These are phyloP conservation scores for Sarcophaga rosellei DNA, from an alignment of 2,888 invertebrate genomes.

Conservation along the genomic window DNA sequence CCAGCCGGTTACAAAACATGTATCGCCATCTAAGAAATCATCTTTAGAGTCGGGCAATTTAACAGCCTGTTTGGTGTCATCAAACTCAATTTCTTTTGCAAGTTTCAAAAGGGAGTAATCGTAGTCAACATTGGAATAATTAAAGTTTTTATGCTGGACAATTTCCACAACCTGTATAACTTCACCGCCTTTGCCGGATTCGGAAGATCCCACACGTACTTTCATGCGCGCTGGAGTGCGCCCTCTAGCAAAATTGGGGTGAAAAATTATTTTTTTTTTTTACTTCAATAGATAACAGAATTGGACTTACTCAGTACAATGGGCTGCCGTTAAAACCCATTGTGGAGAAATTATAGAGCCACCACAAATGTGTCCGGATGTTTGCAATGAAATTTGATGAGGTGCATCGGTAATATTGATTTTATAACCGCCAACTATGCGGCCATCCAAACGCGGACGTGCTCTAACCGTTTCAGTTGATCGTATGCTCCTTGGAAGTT, in stretches of 20 bases:
- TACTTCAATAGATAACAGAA: not conserved
- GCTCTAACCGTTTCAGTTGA: slow-evolving; percentile 2
- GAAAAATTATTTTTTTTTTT: not conserved
- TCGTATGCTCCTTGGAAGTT: slow-evolving; percentile 21
- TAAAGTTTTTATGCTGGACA: slow-evolving; percentile 83
- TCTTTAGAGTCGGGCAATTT: slow-evolving; percentile 79
- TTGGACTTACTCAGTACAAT: slow-evolving; percentile 79
- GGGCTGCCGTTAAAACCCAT: slow-evolving; percentile 80
- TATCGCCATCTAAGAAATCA: slow-evolving; percentile 75
- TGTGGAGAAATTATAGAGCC: slow-evolving; percentile 79
- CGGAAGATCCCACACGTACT: slow-evolving; percentile 84
- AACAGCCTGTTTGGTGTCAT: slow-evolving; percentile 81
- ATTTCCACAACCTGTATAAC: slow-evolving; percentile 82
- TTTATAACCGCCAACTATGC: slow-evolving; percentile 79
- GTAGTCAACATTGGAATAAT: slow-evolving; percentile 83
- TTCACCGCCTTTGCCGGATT: slow-evolving; percentile 82
- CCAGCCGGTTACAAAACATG: slow-evolving; percentile 80
- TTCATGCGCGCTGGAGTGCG: slow-evolving; percentile 73
- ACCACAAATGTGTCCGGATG: slow-evolving; percentile 79
- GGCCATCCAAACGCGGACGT: slow-evolving; percentile 79
- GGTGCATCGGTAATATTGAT: slow-evolving; percentile 80
- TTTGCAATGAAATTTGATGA: slow-evolving; percentile 79
- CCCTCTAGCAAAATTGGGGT: slow-evolving; percentile 70
- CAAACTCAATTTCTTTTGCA: slow-evolving; percentile 82
- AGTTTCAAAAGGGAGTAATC: slow-evolving; percentile 84